Conservation (phyloP, 2,888 invertebrate genomes). For the Bombylius discolor region DNA sequence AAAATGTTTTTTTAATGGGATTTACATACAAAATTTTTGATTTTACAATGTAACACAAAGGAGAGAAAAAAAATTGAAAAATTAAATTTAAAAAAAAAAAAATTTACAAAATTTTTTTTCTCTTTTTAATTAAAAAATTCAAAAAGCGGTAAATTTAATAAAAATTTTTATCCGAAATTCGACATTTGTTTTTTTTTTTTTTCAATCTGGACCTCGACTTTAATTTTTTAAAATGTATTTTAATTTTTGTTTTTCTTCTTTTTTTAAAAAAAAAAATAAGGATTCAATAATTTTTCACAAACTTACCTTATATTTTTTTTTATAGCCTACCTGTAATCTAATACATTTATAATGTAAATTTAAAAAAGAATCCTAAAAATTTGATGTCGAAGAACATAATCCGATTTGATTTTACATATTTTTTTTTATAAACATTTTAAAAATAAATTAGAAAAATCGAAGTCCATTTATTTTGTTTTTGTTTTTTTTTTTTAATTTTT, state of each 20-base stretch:
- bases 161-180: constrained; percentile 27
- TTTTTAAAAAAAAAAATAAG: neutral
- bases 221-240: neutral
- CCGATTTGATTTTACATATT: neutral
- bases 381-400: constrained; percentile 1
- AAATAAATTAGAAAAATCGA: constrained; percentile 29
- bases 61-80: neutral
- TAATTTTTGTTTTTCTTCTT: neutral
- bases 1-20: too few species aligned
- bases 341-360: neutral
- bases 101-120: neutral
- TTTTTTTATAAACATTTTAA: constrained; percentile 7
- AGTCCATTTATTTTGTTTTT: constrained; percentile 31
- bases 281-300: neutral
- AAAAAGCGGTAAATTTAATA: constrained; percentile 23
- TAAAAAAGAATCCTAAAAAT: neutral
- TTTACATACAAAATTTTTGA: too few species aligned
- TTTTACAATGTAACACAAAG: too few species aligned
- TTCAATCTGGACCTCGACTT: constrained; percentile 36
- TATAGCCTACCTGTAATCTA: constrained; percentile 1
- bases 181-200: constrained; percentile 14
- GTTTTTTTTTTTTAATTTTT: constrained; percentile 12
- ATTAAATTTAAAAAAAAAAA: neutral
- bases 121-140: neutral
- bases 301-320: neutral